Base-by-base conservation (phyloP, 2,113 vertebrate species). In the Coptodon bakossiorum region DNA sequence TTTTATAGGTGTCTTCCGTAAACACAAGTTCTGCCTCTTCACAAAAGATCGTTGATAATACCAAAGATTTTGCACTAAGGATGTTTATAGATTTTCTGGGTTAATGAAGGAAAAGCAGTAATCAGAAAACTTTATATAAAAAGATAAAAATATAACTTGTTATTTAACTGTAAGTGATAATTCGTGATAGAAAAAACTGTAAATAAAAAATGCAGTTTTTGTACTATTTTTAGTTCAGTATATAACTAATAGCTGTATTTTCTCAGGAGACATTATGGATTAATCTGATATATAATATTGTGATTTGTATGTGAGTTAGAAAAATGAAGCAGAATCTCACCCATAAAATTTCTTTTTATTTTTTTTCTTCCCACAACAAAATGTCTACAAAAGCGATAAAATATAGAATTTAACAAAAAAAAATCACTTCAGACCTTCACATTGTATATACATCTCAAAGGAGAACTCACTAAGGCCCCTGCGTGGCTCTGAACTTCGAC, bases 321-420 rank as follows among this genome's bases (percentile, higher is more conserved):
- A 90, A 87, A 88, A 97, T 54, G 83, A 95, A 95, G 94, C 97
- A 95, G 93, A 96, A 96, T 94, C 97, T 90, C 92, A 95, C 96
- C 95, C 95, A 97, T 97, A 97, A 97, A 97, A 97, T 97, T 96
- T 96, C 88, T 96, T 98, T 68, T 97, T 96, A 96, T 96, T 97
- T 92, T 89, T 94, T 97, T 97, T 97, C 93, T 95, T 97, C 96
- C 96, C 97, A 96, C 97, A 98, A 98, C 98, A 97, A 98, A 98
- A 97, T 96, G 91, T 88, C 98, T 99, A 98, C 97, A 99, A 99
- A 99, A 98, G 98, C 97, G 95, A 96, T 98, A 98, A 98, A 98
- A 98, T 98, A 98, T 97, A 98, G 97, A 98, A 97, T 98, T 98
- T 97, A 97, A 98, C 98, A 31, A 78, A 78, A 78, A 98, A 97